Percentiles rank a stretch among this genome's conserved stretches.
phyloP scores from a whole-genome alignment of 2,113 vertebrate species.

The Penelope pileata region DNA sequence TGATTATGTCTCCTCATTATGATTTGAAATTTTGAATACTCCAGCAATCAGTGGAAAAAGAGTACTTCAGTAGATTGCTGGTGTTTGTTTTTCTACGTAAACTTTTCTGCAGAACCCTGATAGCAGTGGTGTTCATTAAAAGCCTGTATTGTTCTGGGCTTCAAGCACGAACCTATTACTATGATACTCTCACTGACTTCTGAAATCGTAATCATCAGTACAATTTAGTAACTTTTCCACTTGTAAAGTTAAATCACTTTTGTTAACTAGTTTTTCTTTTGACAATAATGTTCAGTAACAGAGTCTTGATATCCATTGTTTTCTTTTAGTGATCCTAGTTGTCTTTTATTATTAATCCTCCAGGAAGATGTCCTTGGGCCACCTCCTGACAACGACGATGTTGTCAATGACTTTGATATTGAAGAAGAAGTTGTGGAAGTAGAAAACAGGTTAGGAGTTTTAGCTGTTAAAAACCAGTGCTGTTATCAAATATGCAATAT shows the following conservation, averaged over 20 bases:
- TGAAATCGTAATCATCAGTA: background rate
- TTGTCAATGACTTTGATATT: constrained; percentile 99
- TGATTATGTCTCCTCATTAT: background rate
- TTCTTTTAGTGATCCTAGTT: background rate
- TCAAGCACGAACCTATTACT: background rate
- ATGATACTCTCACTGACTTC: background rate
- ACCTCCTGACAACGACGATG: constrained; percentile 97
- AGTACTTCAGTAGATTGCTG: background rate
- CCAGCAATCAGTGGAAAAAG: background rate
- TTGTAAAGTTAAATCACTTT: background rate
- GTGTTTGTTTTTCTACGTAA: background rate
- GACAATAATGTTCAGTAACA: background rate
- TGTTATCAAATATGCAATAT: background rate
- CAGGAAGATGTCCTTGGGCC: constrained; percentile 98
- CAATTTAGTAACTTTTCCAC: background rate
- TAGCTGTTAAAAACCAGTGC: background rate
- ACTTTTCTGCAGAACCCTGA: background rate
- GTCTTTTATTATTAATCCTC: constrained; percentile 22
- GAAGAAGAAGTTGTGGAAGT: constrained; percentile 99
- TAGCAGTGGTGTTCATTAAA: background rate
- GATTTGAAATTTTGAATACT: background rate
- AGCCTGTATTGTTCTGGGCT: background rate
- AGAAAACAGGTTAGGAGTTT: constrained; percentile 88
- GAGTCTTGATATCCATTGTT: background rate
- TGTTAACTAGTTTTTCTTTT: background rate